Evolutionary conservation across 64 coral and sea anemone species (phyloP), one percentile per base, ranked within the genome.

Genomic region (Orbicella faveolata): DNA sequence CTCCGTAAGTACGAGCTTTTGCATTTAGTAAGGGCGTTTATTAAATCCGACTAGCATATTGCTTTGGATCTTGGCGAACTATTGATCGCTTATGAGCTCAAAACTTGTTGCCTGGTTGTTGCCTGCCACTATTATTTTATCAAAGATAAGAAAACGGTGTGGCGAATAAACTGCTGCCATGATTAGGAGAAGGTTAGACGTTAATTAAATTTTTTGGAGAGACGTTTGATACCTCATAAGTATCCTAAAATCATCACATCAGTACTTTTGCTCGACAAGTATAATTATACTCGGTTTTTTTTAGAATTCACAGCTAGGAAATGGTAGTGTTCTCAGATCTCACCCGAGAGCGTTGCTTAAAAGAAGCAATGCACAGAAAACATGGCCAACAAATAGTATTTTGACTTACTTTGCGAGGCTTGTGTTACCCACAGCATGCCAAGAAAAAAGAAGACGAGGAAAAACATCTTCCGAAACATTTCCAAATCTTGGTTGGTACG

Each of bases 161-260:
- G 11, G 11, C 53, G 65, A 44, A 73, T 52, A 68, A 85, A 85
- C 82, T 72, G 37, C 63, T 83, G 80, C 34, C 61, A 44, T 83
- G 36, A 83, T 68, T 68, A 52, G 4, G 19, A 44, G 36, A 17
- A 33, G 19, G 82, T 85, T 85, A n/a, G 82, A 85, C 82, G 82
- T 72, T 85, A 70, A 85, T 85, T 85, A 85, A 73, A 17, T 85
- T 41, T 85, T 41, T 16, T 70, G 64, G 65, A 85, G 41, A 85
- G 82, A 73, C 37, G 35, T 85, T 72, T 73, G 9, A 23, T 6
- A 39, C 35, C 13, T 39, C 17, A 48, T 6, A 48, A 17, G 14
- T 21, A 26, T 82, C 35, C 5, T 25, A 70, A 64, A 82, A 82
- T 41, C 61, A 68, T 79, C 77, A 79, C 77, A 23, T 79, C 77